Conservation (phyloP, 2,888 invertebrate species). For the Nebria brevicollis region DNA sequence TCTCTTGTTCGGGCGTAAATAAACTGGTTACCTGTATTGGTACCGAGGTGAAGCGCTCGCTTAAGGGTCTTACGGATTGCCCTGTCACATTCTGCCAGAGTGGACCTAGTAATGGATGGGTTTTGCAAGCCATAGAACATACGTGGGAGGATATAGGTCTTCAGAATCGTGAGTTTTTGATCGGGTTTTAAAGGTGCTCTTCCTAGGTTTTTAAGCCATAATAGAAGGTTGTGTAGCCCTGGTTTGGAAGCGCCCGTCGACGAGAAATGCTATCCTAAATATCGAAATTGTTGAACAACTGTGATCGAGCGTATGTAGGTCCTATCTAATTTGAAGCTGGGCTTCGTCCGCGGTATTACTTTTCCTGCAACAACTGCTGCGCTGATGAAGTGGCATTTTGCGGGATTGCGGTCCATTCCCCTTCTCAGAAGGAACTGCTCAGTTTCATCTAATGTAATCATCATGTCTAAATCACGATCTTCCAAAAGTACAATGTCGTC, state of each 20-base stretch:
- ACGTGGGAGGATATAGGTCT: neutral
- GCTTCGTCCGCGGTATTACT: too few relatives aligned
- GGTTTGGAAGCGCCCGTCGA: neutral
- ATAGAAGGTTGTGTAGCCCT: neutral
- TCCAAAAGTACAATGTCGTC: too few relatives aligned
- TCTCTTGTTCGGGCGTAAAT: too few relatives aligned
- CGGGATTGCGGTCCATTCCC: too few relatives aligned
- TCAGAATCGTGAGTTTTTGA: neutral
- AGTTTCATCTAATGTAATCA: too few relatives aligned
- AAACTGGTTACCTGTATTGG: too few relatives aligned
- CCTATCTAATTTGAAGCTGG: constrained; percentile 9
- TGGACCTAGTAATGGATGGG: neutral
- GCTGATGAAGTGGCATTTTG: too few relatives aligned
- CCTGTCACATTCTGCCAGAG: constrained; percentile 2
- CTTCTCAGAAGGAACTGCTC: too few relatives aligned
- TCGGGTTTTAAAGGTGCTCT: neutral
- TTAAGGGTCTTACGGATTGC: too few relatives aligned
- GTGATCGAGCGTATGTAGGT: neutral
- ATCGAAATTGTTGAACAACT: neutral
- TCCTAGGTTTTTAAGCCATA: neutral
- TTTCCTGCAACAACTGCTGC: too few relatives aligned
- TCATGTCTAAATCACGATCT: too few relatives aligned
- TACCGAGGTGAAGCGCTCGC: too few relatives aligned
- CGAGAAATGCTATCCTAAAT: neutral
- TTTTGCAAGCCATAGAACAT: constrained; percentile 6